These are phyloP conservation scores for Holocentrus rufus DNA, from an alignment of 2,797 vertebrate species.

Conservation along the genomic window DNA sequence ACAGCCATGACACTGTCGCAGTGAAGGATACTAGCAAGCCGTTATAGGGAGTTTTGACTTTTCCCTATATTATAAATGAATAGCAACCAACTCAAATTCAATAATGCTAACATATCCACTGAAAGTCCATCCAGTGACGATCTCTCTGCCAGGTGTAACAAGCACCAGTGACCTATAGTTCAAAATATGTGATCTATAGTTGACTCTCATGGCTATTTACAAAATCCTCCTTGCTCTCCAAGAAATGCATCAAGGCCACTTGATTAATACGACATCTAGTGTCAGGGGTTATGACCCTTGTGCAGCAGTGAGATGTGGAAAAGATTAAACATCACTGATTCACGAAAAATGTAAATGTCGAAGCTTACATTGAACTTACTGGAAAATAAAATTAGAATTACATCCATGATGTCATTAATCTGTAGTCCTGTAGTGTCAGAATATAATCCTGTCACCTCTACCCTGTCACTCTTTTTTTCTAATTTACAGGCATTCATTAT, in stretches of 20 bases:
- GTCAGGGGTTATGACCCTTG: too few species aligned
- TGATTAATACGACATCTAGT: too few species aligned
- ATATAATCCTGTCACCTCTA: conserved; percentile 34
- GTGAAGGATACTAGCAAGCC: neutral
- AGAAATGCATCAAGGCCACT: too few species aligned
- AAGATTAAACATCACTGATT: too few species aligned
- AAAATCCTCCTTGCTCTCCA: neutral
- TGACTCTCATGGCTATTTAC: neutral
- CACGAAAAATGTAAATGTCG: too few species aligned
- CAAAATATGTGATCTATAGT: neutral
- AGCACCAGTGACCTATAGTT: neutral
- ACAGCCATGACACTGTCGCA: neutral
- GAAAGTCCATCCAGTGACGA: neutral
- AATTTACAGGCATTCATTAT: conserved; percentile 21
- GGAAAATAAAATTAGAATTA: too few species aligned
- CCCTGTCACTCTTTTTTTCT: too few species aligned
- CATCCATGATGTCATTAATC: neutral
- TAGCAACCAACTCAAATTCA: neutral
- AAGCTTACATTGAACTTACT: too few species aligned
- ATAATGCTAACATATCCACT: neutral
- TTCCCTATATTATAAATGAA: neutral
- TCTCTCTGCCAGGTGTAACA: neutral
- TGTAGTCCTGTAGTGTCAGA: conserved; percentile 30
- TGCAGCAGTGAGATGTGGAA: too few species aligned
- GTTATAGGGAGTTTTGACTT: neutral